Percentiles rank a stretch among this genome's conserved stretches.
phyloP scores from a whole-genome alignment of 2,888 invertebrate genomes.

The Abscondita cerata region DNA sequence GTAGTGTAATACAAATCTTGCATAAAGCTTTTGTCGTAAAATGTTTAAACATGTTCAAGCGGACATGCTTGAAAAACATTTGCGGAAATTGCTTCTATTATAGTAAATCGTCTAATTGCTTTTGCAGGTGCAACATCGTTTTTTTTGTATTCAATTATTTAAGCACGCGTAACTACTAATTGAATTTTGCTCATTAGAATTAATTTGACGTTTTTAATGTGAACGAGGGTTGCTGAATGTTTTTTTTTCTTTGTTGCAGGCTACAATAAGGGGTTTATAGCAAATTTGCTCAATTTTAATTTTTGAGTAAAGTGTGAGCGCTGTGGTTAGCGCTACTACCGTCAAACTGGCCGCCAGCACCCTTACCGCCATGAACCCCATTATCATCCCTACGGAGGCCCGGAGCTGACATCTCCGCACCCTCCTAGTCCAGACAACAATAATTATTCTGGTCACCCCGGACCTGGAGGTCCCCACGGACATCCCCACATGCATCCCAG shows the following conservation, averaged over 20 bases:
- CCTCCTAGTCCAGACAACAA: slow-evolving; percentile 78
- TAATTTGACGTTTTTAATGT: too few species aligned
- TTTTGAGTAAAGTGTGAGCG: slow-evolving; percentile 37
- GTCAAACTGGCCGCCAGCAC: slow-evolving; percentile 88
- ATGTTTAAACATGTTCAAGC: slow-evolving; percentile 37
- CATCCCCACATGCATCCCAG: slow-evolving; percentile 58
- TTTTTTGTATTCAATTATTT: background rate
- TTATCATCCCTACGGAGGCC: slow-evolving; percentile 78
- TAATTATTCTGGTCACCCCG: slow-evolving; percentile 63
- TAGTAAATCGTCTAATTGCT: slow-evolving; percentile 22
- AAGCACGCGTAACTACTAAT: too few species aligned
- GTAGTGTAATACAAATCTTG: slow-evolving; percentile 40
- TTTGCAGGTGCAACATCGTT: slow-evolving; percentile 26
- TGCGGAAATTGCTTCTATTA: slow-evolving; percentile 31
- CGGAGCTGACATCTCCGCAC: slow-evolving; percentile 81
- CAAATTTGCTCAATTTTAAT: slow-evolving; percentile 13
- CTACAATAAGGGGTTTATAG: background rate
- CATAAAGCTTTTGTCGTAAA: slow-evolving; percentile 43
- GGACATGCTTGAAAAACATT: slow-evolving; percentile 28
- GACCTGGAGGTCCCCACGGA: slow-evolving; percentile 60
- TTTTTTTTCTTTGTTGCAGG: slow-evolving; percentile 12
- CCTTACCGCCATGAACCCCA: slow-evolving; percentile 88
- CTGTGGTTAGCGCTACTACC: slow-evolving; percentile 55
- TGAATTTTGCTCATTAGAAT: too few species aligned
- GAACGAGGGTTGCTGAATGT: background rate